Base-by-base conservation (phyloP, 2,113 vertebrate species). In the Synodontis membranacea region DNA sequence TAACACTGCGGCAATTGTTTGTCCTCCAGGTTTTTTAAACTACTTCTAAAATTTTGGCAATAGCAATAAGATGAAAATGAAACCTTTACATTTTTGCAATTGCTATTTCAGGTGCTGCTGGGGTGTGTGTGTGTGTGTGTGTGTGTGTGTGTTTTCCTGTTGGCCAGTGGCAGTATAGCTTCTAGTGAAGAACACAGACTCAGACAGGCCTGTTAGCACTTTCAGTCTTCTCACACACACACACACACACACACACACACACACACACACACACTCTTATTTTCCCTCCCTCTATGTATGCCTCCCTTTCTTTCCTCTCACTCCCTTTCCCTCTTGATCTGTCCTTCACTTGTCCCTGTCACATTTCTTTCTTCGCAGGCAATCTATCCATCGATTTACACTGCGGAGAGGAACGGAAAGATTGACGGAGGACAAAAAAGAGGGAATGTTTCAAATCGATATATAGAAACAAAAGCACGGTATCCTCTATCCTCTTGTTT, bases 311-410 rank as follows among this genome's bases (percentile, higher is more conserved):
- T 78, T 44, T 46, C 42, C 58, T 68, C 37, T 42, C 6, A n/a
- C 50, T 46, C 12, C 28, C n/a, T 46, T 4, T 52, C 7, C 4
- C 28, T 31, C 39, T 54, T 66, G 21, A 75, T 75, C 54, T 70
- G 52, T 70, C 72, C 82, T 80, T 87, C 37, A 34, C 52, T 84
- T 37, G 82, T 79, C 72, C 60, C 81, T 84, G 46, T 84, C 37
- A 75, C 39, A 56, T 37, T 54, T 46, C 17, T 79, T 70, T 58
- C 74, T 48, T 50, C 23, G 72, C 75, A 37, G 52, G 74, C 54
- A 21, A 68, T 80, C 62, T 60, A 23, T 84, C 60, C 50, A 87
- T 87, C 12, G 83, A 85, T 85, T 85, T 76, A 42, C n/a, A 46
- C 37, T 42, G 17, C 21, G 15, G 60, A 80, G 31, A 19, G 21